Base-by-base conservation (phyloP, 2,797 vertebrate species). In the Acipenser transmontanus region DNA sequence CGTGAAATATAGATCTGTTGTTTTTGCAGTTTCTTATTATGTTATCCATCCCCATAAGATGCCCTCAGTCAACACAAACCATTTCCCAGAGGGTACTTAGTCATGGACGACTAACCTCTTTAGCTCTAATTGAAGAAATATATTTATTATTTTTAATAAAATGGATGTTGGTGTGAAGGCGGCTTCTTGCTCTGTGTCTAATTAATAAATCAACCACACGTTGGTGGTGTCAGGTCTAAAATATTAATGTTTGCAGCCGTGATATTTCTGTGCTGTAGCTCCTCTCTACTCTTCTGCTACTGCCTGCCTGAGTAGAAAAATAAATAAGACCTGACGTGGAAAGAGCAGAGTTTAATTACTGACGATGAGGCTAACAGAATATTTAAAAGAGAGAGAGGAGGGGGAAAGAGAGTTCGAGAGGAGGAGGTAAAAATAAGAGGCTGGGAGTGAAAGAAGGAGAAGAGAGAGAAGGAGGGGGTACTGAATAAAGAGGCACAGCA, bases 341-440 rank as follows among this genome's bases (percentile, higher is more conserved):
- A 12, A 8, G 50, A 52, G 3, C 2, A 11, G 3, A 52, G 7
- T 52, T 52, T 52, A 52, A 52, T 52, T 52, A 52, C 12, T 8
- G 6, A 52, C 2, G 12, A 12, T 6, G 50, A 52, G 8, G 12
- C 50, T 8, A 52, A 12, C 50, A 4, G 50, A 52, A 52, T 52
- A 52, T 52, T 52, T 52, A 52, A 52, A 34, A 12, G 47, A 69
- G 8, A 59, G 14, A 14, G 65, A 68, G 49, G 50, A 50, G 49
- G 65, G 13, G 48, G 20, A 3, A 54, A 9, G 59, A 50, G 50
- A 63, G 49, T 52, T 54, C 17, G 7, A 34, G 50, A 56, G 8
- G 20, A 12, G n/a, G 64, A 7, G 14, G 51, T 4, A 8, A 12
- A 50, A 34, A 52, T 7, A 20, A 66, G 52, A 56, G 7, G 54